Base-by-base conservation (phyloP, 2,113 vertebrate species). In the Antechinus stuartii region DNA sequence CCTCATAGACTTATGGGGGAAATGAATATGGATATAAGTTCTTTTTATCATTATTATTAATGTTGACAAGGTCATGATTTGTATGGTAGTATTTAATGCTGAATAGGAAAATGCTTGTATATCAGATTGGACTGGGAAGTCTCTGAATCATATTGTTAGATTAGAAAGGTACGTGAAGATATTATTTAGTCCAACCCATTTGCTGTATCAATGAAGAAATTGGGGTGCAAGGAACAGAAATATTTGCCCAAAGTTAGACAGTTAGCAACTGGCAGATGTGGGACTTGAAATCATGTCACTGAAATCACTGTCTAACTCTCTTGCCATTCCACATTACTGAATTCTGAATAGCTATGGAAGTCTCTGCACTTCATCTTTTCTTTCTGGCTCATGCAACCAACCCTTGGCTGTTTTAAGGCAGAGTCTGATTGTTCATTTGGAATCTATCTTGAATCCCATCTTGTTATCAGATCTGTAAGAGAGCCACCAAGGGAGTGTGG, bases 71-170 rank as follows among this genome's bases (percentile, higher is more conserved):
- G 47, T 10, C 54, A 76, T 55, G 11, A 54, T 19, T 50, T 0
- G 0, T n/a, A 52, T 7, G 22, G 19, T 30, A 11, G 22, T 54
- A 54, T 89, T 55, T 91, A 8, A 23, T 47, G 68, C 27, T 54
- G 42, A 56, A 94, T n/a, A 0, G 55, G 0, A n/a, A 93, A n/a
- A 50, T 30, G 8, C 9, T 0, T 12, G 0, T 0, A 0, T 56
- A 54, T 49, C 6, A 84, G 0, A 0, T 0, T 4, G 42, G 55
- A 7, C 26, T 53, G 6, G 57, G 0, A 54, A 52, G 89, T 54
- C 89, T 22, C 52, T 0, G 0, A 84, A n/a, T 42, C 19, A 42
- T 23, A 84, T 23, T 84, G n/a, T 84, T 42, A 84, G 7, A 84
- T 23, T 84, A 42, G 68, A 42, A 84, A 84, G 35, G n/a, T 19